A percentile compares a stretch with the other conserved stretches of the same genome.
Conservation (phyloP, 2,888 invertebrate species). For the Cryptocephalus moraei region DNA sequence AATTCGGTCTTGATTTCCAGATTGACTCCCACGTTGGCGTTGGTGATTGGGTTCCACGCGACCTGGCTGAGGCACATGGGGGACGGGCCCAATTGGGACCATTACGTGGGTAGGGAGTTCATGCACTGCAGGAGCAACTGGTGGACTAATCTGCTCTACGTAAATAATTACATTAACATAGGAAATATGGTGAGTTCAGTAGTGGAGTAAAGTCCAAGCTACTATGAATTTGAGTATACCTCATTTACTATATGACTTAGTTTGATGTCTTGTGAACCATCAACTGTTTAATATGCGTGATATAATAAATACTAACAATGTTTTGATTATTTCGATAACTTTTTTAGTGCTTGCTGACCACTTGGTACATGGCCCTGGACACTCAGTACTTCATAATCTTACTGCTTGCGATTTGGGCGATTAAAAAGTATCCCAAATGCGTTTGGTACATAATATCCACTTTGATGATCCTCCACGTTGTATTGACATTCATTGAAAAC, state of each 20-base stretch:
- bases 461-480: constrained; percentile 8
- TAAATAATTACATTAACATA: constrained; percentile 22
- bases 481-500: constrained; percentile 13
- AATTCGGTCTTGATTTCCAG: constrained; percentile 14
- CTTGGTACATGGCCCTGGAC: constrained; percentile 5
- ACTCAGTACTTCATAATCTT: constrained; percentile 4
- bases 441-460: constrained; percentile 9
- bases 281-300: no score
- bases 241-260: no score
- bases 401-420: neutral
- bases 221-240: no score
- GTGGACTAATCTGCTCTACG: constrained; percentile 24
- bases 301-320: neutral
- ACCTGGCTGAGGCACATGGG: constrained; percentile 22
- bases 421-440: constrained; percentile 4
- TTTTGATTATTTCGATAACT: no score
- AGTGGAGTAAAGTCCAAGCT: neutral
- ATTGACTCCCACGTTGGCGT: constrained; percentile 19
- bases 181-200: constrained; percentile 19
- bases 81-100: constrained; percentile 24
- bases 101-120: constrained; percentile 19
- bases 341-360: constrained; percentile 6
- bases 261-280: no score
- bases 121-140: constrained; percentile 23
- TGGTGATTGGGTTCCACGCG: constrained; percentile 18